Evolutionary conservation across 2,888 invertebrate genomes (phyloP).

Genomic region (Folsomia candida): DNA sequence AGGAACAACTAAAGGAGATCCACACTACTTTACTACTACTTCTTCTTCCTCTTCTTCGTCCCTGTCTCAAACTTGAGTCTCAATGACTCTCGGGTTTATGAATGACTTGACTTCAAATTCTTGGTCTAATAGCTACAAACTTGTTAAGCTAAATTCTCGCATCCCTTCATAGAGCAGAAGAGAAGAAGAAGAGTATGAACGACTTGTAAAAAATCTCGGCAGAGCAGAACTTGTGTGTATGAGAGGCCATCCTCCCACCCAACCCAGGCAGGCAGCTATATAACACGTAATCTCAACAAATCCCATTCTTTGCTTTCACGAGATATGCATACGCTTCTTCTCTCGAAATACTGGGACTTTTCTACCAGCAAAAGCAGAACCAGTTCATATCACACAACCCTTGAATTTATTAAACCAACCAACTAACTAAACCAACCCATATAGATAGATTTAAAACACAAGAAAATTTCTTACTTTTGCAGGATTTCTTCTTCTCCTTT

Average conservation of each 20-base stretch:
- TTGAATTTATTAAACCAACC: too few species aligned
- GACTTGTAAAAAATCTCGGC: background rate
- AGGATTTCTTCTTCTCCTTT: background rate
- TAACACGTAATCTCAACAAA: background rate
- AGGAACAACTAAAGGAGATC: background rate
- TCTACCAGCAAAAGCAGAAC: background rate
- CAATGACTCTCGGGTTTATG: conserved; percentile 18
- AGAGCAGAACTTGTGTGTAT: background rate
- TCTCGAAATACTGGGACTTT: background rate
- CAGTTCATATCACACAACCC: too few species aligned
- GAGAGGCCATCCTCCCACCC: background rate
- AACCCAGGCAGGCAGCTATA: background rate
- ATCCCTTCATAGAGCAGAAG: background rate
- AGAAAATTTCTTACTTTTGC: background rate
- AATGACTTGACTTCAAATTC: conserved; percentile 21
- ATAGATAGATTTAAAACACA: background rate
- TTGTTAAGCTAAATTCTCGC: conserved; percentile 1
- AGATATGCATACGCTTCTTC: background rate
- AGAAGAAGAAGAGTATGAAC: background rate
- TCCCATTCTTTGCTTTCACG: background rate
- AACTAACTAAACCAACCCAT: background rate
- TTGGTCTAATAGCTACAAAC: conserved; percentile 4
- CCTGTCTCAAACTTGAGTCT: background rate
- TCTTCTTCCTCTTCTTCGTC: too few species aligned
- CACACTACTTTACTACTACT: background rate